Evolutionary conservation across 2,888 invertebrate genomes (phyloP).

Genomic region (Himalopsyche anomala): DNA sequence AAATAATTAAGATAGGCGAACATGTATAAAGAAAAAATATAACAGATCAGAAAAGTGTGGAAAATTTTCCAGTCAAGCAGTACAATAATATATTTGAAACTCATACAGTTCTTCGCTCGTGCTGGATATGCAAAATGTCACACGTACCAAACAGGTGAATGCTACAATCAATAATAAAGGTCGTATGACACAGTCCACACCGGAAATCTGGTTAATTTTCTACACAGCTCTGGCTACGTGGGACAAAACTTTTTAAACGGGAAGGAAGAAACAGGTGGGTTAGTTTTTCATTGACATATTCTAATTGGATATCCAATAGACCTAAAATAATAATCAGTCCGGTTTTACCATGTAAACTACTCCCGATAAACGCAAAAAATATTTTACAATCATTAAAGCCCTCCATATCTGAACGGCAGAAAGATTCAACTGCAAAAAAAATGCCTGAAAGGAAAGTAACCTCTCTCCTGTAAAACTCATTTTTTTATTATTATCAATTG

Average conservation of each 20-base stretch:
- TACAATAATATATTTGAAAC: neutral
- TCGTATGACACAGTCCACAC: constrained; percentile 13
- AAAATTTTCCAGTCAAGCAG: constrained; percentile 32
- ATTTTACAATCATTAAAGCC: too few species aligned
- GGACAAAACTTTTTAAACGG: constrained; percentile 1
- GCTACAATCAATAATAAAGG: neutral
- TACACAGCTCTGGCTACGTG: constrained; percentile 31
- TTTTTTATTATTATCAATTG: too few species aligned
- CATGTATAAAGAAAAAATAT: neutral
- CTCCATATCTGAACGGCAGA: too few species aligned
- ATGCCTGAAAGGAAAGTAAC: too few species aligned
- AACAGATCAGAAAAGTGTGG: constrained; percentile 27
- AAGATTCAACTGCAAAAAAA: too few species aligned
- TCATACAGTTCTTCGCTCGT: neutral
- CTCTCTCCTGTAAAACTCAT: too few species aligned
- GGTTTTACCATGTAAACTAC: constrained; percentile 3
- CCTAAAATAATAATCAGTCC: constrained; percentile 40
- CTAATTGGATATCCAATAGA: neutral
- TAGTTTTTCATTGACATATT: constrained; percentile 8
- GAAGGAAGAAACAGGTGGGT: constrained; percentile 9
- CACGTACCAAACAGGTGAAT: neutral
- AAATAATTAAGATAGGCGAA: constrained; percentile 7
- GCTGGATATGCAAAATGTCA: constrained; percentile 29
- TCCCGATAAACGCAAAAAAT: too few species aligned
- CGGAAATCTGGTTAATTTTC: constrained; percentile 32